A percentile compares a stretch with the other conserved stretches of the same genome.
Evolutionary conservation across 1,140 invertebrate genomes (phyloP).

Genomic region (Archivesica marissinica): DNA sequence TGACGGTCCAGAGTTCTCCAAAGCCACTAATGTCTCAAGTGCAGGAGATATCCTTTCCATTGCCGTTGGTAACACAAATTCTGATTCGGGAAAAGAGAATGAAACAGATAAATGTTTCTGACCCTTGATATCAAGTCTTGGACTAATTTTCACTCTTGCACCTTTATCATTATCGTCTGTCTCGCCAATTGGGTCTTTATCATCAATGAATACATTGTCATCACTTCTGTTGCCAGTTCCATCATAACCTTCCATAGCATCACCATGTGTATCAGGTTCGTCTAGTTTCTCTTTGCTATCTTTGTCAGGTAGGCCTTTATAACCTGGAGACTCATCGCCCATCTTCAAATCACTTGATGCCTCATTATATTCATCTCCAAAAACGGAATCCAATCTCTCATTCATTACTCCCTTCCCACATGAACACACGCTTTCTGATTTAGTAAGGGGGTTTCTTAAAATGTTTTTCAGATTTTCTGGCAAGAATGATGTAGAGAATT

Average conservation of each 20-base stretch:
- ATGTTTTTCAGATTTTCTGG: conserved; percentile 31
- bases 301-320: background rate
- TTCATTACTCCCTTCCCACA: conserved; percentile 61
- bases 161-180: conserved; percentile 4
- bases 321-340: background rate
- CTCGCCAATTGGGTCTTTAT: background rate
- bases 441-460: conserved; percentile 26
- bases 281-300: background rate
- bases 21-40: background rate
- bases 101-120: conserved; percentile 50
- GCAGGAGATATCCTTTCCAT: conserved; percentile 12
- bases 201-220: conserved; percentile 40
- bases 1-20: background rate
- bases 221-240: no score
- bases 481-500: background rate
- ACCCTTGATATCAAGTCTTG: conserved; percentile 4
- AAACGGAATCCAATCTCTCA: background rate
- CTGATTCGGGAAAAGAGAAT: conserved; percentile 47
- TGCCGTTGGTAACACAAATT: background rate
- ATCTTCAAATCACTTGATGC: background rate
- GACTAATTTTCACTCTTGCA: conserved; percentile 52
- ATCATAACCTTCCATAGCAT: conserved; percentile 8
- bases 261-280: background rate
- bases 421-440: conserved; percentile 70
- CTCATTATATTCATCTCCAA: background rate